Evolutionary conservation across 2,888 invertebrate species (phyloP).

Genomic region (Drosophila mimica): DNA sequence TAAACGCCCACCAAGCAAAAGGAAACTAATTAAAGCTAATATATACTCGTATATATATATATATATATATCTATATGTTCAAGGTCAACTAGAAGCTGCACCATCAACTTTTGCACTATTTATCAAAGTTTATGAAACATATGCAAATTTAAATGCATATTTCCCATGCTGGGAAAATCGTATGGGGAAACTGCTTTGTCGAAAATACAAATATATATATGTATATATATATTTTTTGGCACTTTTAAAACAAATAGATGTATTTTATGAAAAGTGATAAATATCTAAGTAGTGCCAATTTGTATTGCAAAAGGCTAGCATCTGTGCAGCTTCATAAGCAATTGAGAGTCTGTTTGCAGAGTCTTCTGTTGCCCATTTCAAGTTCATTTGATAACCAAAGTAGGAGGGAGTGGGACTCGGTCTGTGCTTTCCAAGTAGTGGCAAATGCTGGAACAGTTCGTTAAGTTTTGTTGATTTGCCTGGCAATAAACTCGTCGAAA

Average conservation of each 20-base stretch:
- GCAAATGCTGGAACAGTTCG: conserved; percentile 61
- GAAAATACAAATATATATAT: background rate
- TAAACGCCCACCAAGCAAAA: conserved; percentile 25
- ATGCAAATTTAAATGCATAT: background rate
- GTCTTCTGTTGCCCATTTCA: conserved; percentile 35
- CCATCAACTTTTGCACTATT: background rate
- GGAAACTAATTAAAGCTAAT: conserved; percentile 37
- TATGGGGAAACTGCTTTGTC: background rate
- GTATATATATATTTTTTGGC: background rate
- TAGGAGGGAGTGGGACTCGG: background rate
- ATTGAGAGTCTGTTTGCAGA: conserved; percentile 22
- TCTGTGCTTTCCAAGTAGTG: conserved; percentile 23
- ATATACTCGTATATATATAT: too few species aligned
- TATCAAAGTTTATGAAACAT: background rate
- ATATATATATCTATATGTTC: background rate
- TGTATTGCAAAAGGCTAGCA: background rate
- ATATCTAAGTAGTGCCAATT: background rate
- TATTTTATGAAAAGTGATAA: background rate
- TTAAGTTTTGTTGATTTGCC: conserved; percentile 70
- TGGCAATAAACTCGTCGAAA: conserved; percentile 53
- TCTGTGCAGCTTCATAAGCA: conserved; percentile 16
- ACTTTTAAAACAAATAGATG: background rate
- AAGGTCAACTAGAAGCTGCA: background rate
- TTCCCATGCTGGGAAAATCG: background rate
- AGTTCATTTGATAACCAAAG: conserved; percentile 44